Evolutionary conservation across 2,113 vertebrate genomes (phyloP).

Genomic region (Tretioscincus oriximinensis): DNA sequence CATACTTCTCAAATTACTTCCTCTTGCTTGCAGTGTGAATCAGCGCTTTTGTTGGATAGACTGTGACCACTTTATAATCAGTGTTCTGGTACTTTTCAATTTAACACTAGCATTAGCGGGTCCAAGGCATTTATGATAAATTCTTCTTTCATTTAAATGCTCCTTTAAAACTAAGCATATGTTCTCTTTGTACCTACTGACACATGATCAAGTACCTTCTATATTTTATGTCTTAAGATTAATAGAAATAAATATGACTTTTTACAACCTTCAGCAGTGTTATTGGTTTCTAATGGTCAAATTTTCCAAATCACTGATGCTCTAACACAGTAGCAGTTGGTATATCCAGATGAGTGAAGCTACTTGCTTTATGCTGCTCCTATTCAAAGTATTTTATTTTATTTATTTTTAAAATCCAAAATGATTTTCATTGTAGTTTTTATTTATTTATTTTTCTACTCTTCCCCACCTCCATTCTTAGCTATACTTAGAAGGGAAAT

Average conservation of each 20-base stretch:
- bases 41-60: not conserved
- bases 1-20: not conserved
- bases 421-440: conserved; percentile 15
- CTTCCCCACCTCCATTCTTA: too few species aligned
- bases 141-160: not conserved
- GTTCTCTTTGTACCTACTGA: not conserved
- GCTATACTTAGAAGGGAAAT: conserved; percentile 13
- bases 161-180: not conserved
- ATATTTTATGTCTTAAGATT: not conserved
- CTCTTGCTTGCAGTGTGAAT: not conserved
- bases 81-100: not conserved
- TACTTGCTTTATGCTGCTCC: conserved; percentile 10
- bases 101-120: not conserved
- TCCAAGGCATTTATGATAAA: not conserved
- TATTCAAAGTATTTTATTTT: conserved; percentile 1
- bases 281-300: conserved; percentile 15
- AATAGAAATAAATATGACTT: conserved; percentile 10
- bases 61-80: not conserved
- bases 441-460: conserved; percentile 15
- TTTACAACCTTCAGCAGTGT: conserved; percentile 2
- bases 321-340: not conserved
- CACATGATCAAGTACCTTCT: not conserved
- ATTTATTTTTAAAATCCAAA: not conserved
- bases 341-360: conserved; percentile 9
- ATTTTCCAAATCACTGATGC: conserved; percentile 27